phyloP scores from a whole-genome alignment of 2,888 invertebrate species.

The Idaea straminata region DNA sequence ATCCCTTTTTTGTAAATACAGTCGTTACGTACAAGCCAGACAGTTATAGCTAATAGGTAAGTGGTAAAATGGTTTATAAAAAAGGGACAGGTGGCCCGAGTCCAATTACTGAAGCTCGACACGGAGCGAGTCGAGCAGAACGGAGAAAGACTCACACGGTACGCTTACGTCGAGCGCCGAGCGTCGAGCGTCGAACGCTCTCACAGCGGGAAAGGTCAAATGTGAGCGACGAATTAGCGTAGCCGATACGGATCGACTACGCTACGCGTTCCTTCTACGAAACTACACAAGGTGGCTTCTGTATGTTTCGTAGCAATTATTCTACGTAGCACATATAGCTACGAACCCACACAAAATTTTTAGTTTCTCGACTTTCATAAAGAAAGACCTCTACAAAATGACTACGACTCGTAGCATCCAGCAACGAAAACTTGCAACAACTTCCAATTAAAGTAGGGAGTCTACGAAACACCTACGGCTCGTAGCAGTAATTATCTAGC shows the following conservation, averaged over 20 bases:
- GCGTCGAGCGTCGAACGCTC: background rate
- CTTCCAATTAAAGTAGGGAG: too few species aligned
- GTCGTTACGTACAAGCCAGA: too few species aligned
- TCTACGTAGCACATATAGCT: background rate
- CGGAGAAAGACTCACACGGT: background rate
- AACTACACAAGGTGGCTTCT: background rate
- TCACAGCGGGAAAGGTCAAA: background rate
- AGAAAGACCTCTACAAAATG: too few species aligned
- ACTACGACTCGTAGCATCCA: too few species aligned
- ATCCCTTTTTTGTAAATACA: too few species aligned
- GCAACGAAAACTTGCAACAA: too few species aligned
- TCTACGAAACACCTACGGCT: too few species aligned
- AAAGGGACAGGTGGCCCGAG: constrained; percentile 52
- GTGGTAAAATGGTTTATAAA: constrained; percentile 49
- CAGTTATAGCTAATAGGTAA: constrained; percentile 15
- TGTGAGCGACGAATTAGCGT: constrained; percentile 27
- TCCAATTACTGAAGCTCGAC: constrained; percentile 51
- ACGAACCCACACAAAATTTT: too few species aligned
- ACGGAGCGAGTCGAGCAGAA: constrained; percentile 31
- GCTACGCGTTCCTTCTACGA: constrained; percentile 8
- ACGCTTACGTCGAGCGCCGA: background rate
- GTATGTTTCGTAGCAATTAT: background rate
- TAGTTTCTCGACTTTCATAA: too few species aligned
- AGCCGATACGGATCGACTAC: constrained; percentile 41
- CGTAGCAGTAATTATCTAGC: too few species aligned